These are phyloP conservation scores for Aphidius gifuensis DNA, from an alignment of 1,140 invertebrate species.

Conservation along the genomic window DNA sequence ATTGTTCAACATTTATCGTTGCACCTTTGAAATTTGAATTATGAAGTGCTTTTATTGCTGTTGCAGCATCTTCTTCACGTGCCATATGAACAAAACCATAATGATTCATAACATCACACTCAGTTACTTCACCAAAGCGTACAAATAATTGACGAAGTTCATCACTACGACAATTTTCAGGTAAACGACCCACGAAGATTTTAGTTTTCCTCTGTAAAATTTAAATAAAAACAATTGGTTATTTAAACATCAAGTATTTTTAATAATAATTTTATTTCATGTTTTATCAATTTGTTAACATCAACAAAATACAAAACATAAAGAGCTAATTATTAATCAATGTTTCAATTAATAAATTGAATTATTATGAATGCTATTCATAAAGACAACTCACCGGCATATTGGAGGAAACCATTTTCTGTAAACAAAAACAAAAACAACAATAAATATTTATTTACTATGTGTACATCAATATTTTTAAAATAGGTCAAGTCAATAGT, in stretches of 20 bases:
- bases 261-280: not conserved
- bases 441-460: not conserved
- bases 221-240: not conserved
- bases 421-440: slow-evolving; percentile 27
- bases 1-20: slow-evolving; percentile 53
- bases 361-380: no score
- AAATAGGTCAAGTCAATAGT: not conserved
- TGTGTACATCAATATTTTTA: not conserved
- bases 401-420: slow-evolving; percentile 46
- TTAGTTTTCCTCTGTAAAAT: slow-evolving; percentile 51
- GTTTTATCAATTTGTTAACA: no score
- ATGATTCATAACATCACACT: slow-evolving; percentile 54
- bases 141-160: slow-evolving; percentile 50
- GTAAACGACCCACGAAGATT: slow-evolving; percentile 53
- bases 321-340: no score
- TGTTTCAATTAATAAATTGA: no score
- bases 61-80: slow-evolving; percentile 49
- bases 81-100: slow-evolving; percentile 55
- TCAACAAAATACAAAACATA: no score
- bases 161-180: slow-evolving; percentile 53
- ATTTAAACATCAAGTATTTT: slow-evolving; percentile 18
- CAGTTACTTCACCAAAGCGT: slow-evolving; percentile 52
- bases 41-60: slow-evolving; percentile 51
- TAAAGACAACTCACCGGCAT: slow-evolving; percentile 37
- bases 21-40: slow-evolving; percentile 54